These are phyloP conservation scores for Podotricha telesiphe DNA, from an alignment of 2,888 invertebrate species.

Conservation along the genomic window DNA sequence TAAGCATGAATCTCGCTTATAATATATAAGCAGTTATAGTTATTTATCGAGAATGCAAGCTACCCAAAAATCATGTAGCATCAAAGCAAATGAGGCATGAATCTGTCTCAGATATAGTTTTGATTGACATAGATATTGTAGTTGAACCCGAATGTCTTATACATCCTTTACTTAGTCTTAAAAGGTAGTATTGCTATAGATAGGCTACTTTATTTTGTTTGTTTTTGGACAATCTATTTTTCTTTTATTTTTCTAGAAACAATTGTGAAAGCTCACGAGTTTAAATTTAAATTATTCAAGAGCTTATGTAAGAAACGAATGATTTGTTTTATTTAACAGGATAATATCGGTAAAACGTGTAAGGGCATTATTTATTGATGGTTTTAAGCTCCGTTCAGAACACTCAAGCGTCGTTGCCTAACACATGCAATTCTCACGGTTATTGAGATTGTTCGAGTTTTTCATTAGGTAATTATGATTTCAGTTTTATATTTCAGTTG, in stretches of 20 bases:
- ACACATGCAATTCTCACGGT: slow-evolving; percentile 24
- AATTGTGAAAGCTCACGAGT: neutral
- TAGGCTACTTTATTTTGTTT: slow-evolving; percentile 17
- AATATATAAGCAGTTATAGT: slow-evolving; percentile 2
- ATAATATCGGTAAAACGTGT: slow-evolving; percentile 16
- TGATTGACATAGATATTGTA: slow-evolving; percentile 23
- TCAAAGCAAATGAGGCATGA: slow-evolving; percentile 14
- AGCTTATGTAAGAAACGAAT: slow-evolving; percentile 1
- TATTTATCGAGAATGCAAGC: slow-evolving; percentile 1
- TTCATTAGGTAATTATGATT: slow-evolving; percentile 23
- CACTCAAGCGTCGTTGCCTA: slow-evolving; percentile 19
- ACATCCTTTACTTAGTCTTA: slow-evolving; percentile 22
- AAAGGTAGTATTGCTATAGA: slow-evolving; percentile 27
- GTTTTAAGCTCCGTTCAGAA: slow-evolving; percentile 23
- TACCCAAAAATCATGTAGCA: slow-evolving; percentile 20
- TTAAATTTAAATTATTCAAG: slow-evolving; percentile 11
- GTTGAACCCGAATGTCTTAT: slow-evolving; percentile 29
- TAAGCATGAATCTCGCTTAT: slow-evolving; percentile 24
- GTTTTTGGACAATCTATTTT: slow-evolving; percentile 13
- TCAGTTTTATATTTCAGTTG: slow-evolving; percentile 23
- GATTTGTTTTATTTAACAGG: slow-evolving; percentile 22
- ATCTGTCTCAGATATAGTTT: slow-evolving; percentile 6
- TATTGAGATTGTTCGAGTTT: slow-evolving; percentile 26
- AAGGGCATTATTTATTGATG: slow-evolving; percentile 24
- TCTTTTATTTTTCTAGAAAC: neutral